Base-by-base conservation (phyloP, 2,797 vertebrate species). In the Spheniscus humboldti region DNA sequence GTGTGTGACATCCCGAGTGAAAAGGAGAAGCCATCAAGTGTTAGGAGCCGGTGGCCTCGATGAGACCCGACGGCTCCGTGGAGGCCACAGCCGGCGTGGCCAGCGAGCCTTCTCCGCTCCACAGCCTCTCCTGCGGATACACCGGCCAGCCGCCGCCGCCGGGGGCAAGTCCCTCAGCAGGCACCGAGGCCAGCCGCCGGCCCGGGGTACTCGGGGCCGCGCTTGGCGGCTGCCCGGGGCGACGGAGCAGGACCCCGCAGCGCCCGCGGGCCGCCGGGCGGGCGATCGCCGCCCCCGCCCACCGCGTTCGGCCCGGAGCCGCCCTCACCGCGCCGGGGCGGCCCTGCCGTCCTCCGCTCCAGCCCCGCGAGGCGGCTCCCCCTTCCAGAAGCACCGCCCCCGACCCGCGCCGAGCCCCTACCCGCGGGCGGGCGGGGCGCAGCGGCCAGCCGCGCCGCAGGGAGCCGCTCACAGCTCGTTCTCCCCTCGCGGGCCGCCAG, bases 1-100 rank as follows among this genome's bases (percentile, higher is more conserved):
- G 19, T 2, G 7, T 6, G 12, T 6, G 33, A 33, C 11, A 4
- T 13, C 33, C 35, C 18, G 6, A n/a, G 20, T 3, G 18, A 5
- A 4, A 27, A 19, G 12, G 5, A 13, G 39, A 56, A 72, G 33
- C 27, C 7, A 7, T 5, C 48, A 6, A 12, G 14, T 10, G 14
- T 13, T 3, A 3, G 31, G 25, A 64, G 63, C 37, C 18, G 18
- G 45, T 6, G 15, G 53, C 33, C 23, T 22, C 57, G 8, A 14
- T 6, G 24, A 15, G 24, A 22, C 22, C 8, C 11, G 48, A 18
- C 9, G 17, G 33, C 62, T 52, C 47, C 14, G 27, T 6, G 13
- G 20, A 35, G n/a, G 7, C 15, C 53, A 12, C 13, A 9, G 45
- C 17, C 30, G 5, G 11, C 5, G 23, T 2, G 19, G 11, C 19